Base-by-base conservation (phyloP, 53 echinoderm and acorn worm species). In the Holothuria scabra region DNA sequence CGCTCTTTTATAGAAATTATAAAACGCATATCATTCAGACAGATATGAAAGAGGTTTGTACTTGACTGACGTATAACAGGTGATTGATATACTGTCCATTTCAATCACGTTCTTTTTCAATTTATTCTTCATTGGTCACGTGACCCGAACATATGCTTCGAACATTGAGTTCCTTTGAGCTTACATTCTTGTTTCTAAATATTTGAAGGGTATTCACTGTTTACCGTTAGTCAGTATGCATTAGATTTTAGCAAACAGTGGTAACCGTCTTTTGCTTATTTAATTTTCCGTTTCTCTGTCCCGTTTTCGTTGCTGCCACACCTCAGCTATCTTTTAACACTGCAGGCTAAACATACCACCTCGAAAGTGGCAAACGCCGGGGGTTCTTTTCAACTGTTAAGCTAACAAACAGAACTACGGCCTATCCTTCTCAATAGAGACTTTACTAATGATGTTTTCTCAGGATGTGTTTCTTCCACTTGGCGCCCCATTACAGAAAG, bases 381-480 rank as follows among this genome's bases (percentile, higher is more conserved):
- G 71, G 71, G 38, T 41, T 19, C 21, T 32, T 24, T 71, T 41
- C 46, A 71, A 41, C 71, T 41, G 71, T 48, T 71, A 41, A 71
- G 71, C 71, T 71, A 71, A 71, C 71, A 71, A 41, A 21, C 21
- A 44, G 6, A 48, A 41, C 33, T 23, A 48, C 41, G 71, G 46
- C 41, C 46, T 71, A 71, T 22, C 71, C 71, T 71, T 64, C 24
- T 71, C 23, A 44, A 41, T 22, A 38, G 46, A 21, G 30, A 64
- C 64, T 65, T 65, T 13, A 67, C 72, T 72, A 72, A 72, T 72
- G 72, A 72, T 72, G 72, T 72, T 72, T 72, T 72, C 26, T 25
- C 34, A 44, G 46, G 46, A 20, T 72, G 72, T 72, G 22, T 72
- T 72, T 19, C 24, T 44, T 72, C 72, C 72, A 72, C 72, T 46